Conservation (phyloP, 2,797 vertebrate species). For the Squalus acanthias region DNA sequence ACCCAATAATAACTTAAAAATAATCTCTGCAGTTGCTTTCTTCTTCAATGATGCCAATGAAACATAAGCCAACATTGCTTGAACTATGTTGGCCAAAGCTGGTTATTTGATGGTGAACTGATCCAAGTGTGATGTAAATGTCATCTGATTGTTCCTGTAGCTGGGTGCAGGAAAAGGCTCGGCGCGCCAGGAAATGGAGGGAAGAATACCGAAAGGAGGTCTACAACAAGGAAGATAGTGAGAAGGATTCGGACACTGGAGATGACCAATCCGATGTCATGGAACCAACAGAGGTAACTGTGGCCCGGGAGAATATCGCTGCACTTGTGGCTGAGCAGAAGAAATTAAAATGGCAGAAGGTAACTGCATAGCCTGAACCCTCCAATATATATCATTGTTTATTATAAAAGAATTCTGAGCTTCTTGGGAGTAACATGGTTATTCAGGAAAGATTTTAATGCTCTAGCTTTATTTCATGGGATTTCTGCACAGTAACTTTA, state of each 20-base stretch:
- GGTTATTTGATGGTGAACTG: background rate
- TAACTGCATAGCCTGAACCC: conserved; percentile 41
- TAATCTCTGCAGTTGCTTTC: background rate
- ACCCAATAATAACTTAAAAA: background rate
- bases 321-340: conserved; percentile 71
- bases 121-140: background rate
- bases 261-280: conserved; percentile 67
- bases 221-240: conserved; percentile 66
- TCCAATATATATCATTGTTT: background rate
- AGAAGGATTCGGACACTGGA: conserved; percentile 71
- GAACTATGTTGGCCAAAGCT: background rate
- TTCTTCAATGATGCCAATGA: background rate
- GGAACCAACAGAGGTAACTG: conserved; percentile 65
- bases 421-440: background rate
- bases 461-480: no score
- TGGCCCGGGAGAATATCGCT: conserved; percentile 67
- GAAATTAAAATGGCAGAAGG: conserved; percentile 72
- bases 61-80: background rate
- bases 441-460: no score
- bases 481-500: no score
- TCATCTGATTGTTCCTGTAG: conserved; percentile 50
- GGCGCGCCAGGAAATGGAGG: conserved; percentile 63
- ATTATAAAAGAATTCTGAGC: background rate
- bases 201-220: conserved; percentile 71
- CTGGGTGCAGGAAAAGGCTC: conserved; percentile 76